These are phyloP conservation scores for Camelus bactrianus DNA, from an alignment of 2,113 vertebrate species.

Conservation along the genomic window DNA sequence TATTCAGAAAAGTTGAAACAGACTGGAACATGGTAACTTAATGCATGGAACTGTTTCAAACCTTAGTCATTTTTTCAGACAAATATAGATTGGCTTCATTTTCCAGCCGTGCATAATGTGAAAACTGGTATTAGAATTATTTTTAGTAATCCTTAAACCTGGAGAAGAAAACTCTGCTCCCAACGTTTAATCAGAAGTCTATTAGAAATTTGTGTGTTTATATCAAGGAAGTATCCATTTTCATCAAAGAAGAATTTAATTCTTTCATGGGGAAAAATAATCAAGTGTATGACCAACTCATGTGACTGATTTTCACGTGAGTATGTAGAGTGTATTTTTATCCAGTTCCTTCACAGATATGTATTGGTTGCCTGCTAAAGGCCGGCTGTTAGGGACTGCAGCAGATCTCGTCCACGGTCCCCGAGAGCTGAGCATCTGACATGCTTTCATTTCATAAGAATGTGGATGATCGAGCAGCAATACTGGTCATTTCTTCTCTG, in stretches of 20 bases:
- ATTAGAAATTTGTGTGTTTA: constrained; percentile 7
- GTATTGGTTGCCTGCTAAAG: not conserved
- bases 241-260: constrained; percentile 36
- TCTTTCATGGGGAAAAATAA: not conserved
- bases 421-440: not conserved
- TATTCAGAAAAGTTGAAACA: constrained; percentile 94
- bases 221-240: constrained; percentile 45
- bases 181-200: constrained; percentile 5
- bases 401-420: not conserved
- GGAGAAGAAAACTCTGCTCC: constrained; percentile 11
- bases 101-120: constrained; percentile 18
- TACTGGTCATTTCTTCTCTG: constrained; percentile 1
- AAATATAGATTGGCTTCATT: constrained; percentile 46
- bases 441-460: not conserved
- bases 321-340: not conserved
- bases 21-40: constrained; percentile 96
- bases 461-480: not conserved
- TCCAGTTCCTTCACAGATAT: constrained; percentile 10
- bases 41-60: constrained; percentile 45
- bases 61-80: constrained; percentile 51
- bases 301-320: not conserved
- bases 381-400: not conserved
- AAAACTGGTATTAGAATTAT: constrained; percentile 8
- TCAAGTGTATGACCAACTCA: not conserved
- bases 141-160: constrained; percentile 45